Percentiles rank a stretch among this genome's conserved stretches.
phyloP scores from a whole-genome alignment of 2,797 vertebrate genomes.

The Acanthurus lineatus region DNA sequence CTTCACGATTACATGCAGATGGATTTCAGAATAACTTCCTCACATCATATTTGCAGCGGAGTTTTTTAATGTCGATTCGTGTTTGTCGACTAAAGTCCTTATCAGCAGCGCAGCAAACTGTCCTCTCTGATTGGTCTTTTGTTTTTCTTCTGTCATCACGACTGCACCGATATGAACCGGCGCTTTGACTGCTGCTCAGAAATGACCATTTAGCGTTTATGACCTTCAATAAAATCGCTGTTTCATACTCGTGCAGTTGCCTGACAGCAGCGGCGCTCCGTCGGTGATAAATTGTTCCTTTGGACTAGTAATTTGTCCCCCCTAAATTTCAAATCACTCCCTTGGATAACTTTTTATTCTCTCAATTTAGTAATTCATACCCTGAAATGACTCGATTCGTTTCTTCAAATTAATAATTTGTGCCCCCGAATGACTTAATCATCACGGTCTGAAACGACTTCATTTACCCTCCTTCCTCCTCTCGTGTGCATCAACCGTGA shows the following conservation, averaged over 20 bases:
- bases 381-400: constrained; percentile 9
- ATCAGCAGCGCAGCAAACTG: neutral
- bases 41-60: too few species aligned
- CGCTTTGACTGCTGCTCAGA: constrained; percentile 6
- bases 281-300: constrained; percentile 3
- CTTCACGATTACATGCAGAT: too few species aligned
- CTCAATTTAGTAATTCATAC: constrained; percentile 10
- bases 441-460: constrained; percentile 24
- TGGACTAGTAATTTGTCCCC: constrained; percentile 9
- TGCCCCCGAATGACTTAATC: constrained; percentile 39
- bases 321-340: constrained; percentile 20
- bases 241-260: neutral
- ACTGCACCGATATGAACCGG: neutral
- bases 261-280: neutral
- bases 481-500: neutral
- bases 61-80: too few species aligned
- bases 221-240: neutral
- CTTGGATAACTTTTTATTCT: constrained; percentile 35
- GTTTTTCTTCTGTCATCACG: neutral
- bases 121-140: neutral
- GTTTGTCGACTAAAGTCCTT: neutral
- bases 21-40: too few species aligned
- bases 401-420: constrained; percentile 2
- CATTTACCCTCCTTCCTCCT: neutral
- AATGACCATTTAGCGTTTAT: constrained; percentile 10